Percentiles rank a stretch among this genome's conserved stretches.
These are phyloP conservation scores for Aphelinus certus DNA, from an alignment of 1,140 invertebrate genomes.

Conservation along the genomic window DNA sequence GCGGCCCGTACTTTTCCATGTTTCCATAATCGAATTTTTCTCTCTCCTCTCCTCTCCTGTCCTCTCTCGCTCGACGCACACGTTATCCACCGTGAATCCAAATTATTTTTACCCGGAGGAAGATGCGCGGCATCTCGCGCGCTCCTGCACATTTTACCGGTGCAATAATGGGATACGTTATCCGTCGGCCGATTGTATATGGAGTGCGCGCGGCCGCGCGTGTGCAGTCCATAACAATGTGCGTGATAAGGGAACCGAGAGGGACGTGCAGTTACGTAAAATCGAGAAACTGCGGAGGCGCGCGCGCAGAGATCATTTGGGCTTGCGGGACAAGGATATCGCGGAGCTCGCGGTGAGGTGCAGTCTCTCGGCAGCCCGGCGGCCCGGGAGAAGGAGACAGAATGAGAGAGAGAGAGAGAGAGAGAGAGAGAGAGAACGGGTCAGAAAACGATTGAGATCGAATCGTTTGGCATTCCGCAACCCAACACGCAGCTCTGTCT, in stretches of 20 bases:
- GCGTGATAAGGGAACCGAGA: slow-evolving; percentile 44
- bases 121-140: too few species aligned
- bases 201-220: slow-evolving; percentile 34
- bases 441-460: neutral
- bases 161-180: too few species aligned
- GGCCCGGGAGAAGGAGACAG: slow-evolving; percentile 17
- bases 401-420: slow-evolving; percentile 18
- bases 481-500: neutral
- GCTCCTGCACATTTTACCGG: too few species aligned
- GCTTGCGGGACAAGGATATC: neutral
- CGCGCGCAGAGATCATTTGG: too few species aligned
- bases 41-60: too few species aligned
- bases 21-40: too few species aligned
- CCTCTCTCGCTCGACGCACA: too few species aligned
- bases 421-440: slow-evolving; percentile 22
- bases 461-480: neutral
- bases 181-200: neutral
- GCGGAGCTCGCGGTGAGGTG: neutral
- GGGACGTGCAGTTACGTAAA: slow-evolving; percentile 19
- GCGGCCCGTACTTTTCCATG: too few species aligned
- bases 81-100: too few species aligned
- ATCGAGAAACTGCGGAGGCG: slow-evolving; percentile 10
- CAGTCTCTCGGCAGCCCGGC: slow-evolving; percentile 9
- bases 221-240: slow-evolving; percentile 13
- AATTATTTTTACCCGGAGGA: too few species aligned